These are phyloP conservation scores for Halichoerus grypus DNA, from an alignment of 2,113 vertebrate genomes.

Conservation along the genomic window DNA sequence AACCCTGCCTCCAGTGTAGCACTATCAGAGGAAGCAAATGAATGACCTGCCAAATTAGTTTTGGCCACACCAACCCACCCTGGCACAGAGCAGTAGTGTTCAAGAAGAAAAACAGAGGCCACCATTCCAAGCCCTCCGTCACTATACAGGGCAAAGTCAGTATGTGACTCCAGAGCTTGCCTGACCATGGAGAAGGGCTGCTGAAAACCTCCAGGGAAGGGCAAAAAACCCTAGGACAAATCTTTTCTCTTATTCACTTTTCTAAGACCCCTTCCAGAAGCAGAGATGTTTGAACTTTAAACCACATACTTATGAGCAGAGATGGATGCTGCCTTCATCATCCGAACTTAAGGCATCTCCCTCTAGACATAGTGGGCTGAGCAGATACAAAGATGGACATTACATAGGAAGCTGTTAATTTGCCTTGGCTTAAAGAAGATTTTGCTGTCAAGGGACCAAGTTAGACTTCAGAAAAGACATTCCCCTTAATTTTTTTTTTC, in stretches of 20 bases:
- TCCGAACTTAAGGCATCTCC: neutral
- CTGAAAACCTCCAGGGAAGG: neutral
- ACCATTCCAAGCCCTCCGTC: conserved; percentile 57
- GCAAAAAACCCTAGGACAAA: neutral
- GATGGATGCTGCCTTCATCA: neutral
- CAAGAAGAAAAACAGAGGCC: conserved; percentile 65
- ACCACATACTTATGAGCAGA: neutral
- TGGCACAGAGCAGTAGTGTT: conserved; percentile 11
- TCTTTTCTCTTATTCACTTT: neutral
- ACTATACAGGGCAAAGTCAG: conserved; percentile 31
- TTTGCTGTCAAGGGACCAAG: neutral
- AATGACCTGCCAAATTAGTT: conserved; percentile 73
- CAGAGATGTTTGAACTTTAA: neutral
- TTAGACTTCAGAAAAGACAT: neutral
- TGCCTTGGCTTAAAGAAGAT: neutral
- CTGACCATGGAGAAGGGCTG: neutral
- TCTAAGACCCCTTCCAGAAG: neutral
- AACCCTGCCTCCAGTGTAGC: conserved; percentile 63
- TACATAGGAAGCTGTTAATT: neutral
- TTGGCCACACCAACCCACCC: conserved; percentile 56
- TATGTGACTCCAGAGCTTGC: conserved; percentile 1
- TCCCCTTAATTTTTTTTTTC: conserved; percentile 19
- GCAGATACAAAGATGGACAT: neutral
- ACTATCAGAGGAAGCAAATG: conserved; percentile 78
- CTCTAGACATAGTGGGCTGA: neutral